Base-by-base conservation (phyloP, 2,888 invertebrate species). In the Cataglyphis albicans region DNA sequence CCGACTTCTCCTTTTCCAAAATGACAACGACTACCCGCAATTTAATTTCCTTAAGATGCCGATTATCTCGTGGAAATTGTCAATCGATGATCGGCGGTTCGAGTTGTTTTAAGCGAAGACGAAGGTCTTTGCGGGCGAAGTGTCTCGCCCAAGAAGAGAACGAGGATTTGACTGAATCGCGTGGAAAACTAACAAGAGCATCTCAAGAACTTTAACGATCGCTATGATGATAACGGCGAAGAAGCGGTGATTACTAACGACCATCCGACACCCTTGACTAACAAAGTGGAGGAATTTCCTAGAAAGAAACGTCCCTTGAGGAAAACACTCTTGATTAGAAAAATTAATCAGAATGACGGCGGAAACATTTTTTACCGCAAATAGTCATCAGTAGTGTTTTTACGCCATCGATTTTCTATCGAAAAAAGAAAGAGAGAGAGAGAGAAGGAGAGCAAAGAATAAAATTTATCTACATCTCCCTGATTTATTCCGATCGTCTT, bases 41-140 rank as follows among this genome's bases (percentile, higher is more conserved):
- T 91, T 87, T 87, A 87, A 89, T 88, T 88, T 85, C 70, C 78
- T 48, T 52, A 65, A 70, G 80, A 41, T 35, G 15, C 70, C 29
- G 44, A 80, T 59, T 35, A 55, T 70, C 52, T 55, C 29, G 9
- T 38, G 52, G 9, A 63, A 44, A 74, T 83, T 61, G 55, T 18
- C 25, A 55, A 74, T 67, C 72, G 84, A 86, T 84, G 72, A 85
- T 48, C 70, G 61, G 61, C 52, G 44, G 68, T 83, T 38, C 57
- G 48, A 65, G 44, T 78, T 21, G 41, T 57, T 15, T 61, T 52
- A 32, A 81, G 38, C 25, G 73, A 68, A 21, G 68, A 61, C 38
- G 63, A 70, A 82, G 57, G 63, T 78, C n/a, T n/a, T 67, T 21
- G 15, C 63, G 25, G 48, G 48, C 68, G 32, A 68, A n/a, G 32